A percentile compares a stretch with the other conserved stretches of the same genome.
Conservation (phyloP, 2,888 invertebrate genomes). For the Cataglyphis livida region DNA sequence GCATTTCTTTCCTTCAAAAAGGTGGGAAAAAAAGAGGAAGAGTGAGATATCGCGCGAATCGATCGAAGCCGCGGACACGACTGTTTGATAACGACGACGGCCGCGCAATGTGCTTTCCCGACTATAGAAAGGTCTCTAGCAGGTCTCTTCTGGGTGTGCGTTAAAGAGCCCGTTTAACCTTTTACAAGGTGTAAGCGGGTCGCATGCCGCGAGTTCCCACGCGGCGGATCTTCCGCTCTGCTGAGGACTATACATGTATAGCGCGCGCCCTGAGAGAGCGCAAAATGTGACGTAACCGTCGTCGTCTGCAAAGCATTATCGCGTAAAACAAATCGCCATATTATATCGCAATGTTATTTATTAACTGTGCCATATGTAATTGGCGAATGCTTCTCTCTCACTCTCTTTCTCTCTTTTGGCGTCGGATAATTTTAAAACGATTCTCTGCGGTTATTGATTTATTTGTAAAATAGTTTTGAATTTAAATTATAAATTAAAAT, state of each 20-base stretch:
- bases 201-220: constrained; percentile 79
- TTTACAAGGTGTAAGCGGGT: constrained; percentile 76
- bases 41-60: constrained; percentile 65
- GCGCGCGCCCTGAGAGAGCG: constrained; percentile 52
- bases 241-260: constrained; percentile 54
- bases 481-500: neutral
- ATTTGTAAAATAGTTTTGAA: too few relatives aligned
- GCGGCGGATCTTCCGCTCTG: constrained; percentile 74
- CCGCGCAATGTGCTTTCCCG: constrained; percentile 73
- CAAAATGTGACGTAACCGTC: constrained; percentile 50
- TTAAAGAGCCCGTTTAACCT: constrained; percentile 81
- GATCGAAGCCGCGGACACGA: constrained; percentile 66
- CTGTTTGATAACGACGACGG: constrained; percentile 72
- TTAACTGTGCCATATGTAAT: constrained; percentile 17
- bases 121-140: constrained; percentile 74
- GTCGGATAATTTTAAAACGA: neutral
- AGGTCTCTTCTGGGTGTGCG: constrained; percentile 73
- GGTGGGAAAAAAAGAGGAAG: neutral
- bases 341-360: constrained; percentile 42
- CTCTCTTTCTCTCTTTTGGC: neutral
- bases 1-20: neutral
- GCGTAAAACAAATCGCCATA: constrained; percentile 41
- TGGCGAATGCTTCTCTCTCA: neutral
- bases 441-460: neutral
- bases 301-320: constrained; percentile 13